Percentiles rank a stretch among this genome's conserved stretches.
These are phyloP conservation scores for Acestrorhynchus altus DNA, from an alignment of 2,797 vertebrate species.

Conservation along the genomic window DNA sequence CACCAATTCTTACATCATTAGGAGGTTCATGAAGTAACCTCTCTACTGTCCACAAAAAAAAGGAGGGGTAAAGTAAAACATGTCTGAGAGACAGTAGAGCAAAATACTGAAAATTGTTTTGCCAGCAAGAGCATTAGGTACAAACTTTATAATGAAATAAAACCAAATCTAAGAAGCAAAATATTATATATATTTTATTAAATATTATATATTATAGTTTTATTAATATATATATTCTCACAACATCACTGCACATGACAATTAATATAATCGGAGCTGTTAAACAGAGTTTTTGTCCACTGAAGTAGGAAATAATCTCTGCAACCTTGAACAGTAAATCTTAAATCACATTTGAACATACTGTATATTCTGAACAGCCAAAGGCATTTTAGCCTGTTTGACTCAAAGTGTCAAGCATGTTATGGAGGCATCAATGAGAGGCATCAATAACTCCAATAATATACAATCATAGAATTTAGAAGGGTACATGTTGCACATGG, in stretches of 20 bases:
- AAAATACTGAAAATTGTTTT: background rate
- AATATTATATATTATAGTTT: too few species aligned
- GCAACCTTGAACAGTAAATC: background rate
- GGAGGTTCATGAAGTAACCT: conserved; percentile 5
- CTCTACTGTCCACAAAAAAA: background rate
- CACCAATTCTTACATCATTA: conserved; percentile 15
- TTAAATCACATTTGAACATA: background rate
- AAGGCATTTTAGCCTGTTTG: too few species aligned
- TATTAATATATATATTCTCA: background rate
- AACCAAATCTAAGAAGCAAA: too few species aligned
- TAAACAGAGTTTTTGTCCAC: background rate
- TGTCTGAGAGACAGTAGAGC: background rate
- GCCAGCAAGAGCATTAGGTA: background rate
- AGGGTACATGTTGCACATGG: too few species aligned
- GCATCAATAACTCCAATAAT: too few species aligned
- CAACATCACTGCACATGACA: background rate
- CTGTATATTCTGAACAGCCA: background rate
- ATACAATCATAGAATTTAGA: too few species aligned
- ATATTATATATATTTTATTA: too few species aligned
- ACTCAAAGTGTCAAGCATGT: too few species aligned
- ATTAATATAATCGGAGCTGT: background rate
- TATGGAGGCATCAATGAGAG: too few species aligned
- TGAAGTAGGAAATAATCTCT: background rate
- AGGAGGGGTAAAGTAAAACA: background rate
- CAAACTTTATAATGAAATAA: background rate